Conservation (phyloP, 2,797 vertebrate species). For the Gorsachius magnificus region DNA sequence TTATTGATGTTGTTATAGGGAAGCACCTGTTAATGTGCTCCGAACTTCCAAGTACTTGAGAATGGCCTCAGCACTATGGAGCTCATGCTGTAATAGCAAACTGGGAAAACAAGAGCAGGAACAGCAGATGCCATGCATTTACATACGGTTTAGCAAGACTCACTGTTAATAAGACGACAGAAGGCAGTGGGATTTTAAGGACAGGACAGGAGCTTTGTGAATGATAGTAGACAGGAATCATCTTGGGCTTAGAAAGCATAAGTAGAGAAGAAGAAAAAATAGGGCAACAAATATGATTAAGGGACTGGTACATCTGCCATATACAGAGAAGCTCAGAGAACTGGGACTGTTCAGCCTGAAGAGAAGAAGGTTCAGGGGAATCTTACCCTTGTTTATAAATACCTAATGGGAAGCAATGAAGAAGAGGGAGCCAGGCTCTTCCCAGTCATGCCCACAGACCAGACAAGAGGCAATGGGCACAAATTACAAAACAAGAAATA, state of each 20-base stretch:
- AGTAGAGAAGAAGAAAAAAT: background rate
- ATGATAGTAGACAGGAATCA: background rate
- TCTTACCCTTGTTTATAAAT: background rate
- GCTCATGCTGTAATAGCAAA: background rate
- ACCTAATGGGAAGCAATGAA: background rate
- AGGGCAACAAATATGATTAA: background rate
- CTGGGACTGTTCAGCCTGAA: background rate
- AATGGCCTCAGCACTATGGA: background rate
- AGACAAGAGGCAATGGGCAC: background rate
- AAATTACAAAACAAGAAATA: background rate
- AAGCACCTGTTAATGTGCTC: background rate
- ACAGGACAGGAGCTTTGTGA: background rate
- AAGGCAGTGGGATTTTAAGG: background rate
- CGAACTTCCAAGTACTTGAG: background rate
- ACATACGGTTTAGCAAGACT: background rate
- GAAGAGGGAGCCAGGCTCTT: background rate
- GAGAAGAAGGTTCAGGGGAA: background rate
- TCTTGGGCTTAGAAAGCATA: background rate
- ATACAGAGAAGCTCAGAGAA: background rate
- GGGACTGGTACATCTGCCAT: background rate
- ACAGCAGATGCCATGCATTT: background rate
- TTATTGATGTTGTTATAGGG: background rate
- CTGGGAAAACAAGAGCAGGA: background rate
- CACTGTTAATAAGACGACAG: background rate
- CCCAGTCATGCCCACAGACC: background rate